Evolutionary conservation across 1,140 invertebrate species (phyloP).

Genomic region (Sitobion miscanthi): DNA sequence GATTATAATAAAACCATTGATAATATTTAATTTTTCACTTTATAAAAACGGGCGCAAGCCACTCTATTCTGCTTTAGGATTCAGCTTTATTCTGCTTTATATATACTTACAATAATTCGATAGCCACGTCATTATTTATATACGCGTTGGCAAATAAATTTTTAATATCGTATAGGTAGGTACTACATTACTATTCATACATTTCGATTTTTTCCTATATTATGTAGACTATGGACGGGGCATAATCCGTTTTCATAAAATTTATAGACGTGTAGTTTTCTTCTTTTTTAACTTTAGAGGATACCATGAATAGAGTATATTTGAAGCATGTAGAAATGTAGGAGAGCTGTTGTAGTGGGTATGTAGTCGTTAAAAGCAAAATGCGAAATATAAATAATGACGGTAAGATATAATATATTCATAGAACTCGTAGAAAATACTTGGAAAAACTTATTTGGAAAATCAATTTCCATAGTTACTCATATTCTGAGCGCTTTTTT

Average conservation of each 20-base stretch:
- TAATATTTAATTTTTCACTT: background rate
- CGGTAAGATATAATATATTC: too few relatives aligned
- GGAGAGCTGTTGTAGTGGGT: too few relatives aligned
- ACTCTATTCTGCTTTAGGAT: background rate
- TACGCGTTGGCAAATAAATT: background rate
- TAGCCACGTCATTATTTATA: background rate
- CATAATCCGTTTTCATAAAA: background rate
- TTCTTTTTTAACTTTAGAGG: background rate
- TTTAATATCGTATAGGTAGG: background rate
- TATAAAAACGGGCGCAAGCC: background rate
- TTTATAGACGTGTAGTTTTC: background rate
- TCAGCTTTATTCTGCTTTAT: background rate
- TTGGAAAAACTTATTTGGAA: too few relatives aligned
- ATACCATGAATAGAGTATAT: background rate
- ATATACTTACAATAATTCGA: background rate
- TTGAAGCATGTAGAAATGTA: background rate
- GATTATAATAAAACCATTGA: background rate
- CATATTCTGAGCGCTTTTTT: background rate
- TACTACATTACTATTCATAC: too few relatives aligned
- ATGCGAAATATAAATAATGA: too few relatives aligned
- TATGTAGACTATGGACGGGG: background rate
- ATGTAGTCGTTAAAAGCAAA: background rate
- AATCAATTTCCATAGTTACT: background rate
- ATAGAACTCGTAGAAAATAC: too few relatives aligned
- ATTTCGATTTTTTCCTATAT: too few relatives aligned